Evolutionary conservation across 1,140 invertebrate species (phyloP).

Genomic region (Marisa cornuarietis): DNA sequence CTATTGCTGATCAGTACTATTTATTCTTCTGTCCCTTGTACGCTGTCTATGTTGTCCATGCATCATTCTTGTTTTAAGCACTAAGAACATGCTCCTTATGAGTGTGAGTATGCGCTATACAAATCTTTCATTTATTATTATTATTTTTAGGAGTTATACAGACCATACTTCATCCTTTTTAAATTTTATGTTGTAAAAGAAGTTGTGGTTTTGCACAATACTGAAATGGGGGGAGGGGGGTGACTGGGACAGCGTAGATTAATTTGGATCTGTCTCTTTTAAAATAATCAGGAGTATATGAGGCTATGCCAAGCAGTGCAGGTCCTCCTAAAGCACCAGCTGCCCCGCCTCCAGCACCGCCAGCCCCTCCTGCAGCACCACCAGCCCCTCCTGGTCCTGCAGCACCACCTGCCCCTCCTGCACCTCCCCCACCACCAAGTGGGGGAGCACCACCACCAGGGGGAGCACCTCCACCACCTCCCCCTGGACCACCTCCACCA

Average conservation of each 20-base stretch:
- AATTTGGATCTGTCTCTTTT: background rate
- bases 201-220: too few species aligned
- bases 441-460: slow-evolving; percentile 12
- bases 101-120: too few species aligned
- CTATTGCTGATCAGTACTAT: too few species aligned
- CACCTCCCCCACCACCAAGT: slow-evolving; percentile 44
- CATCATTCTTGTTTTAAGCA: too few species aligned
- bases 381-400: slow-evolving; percentile 47
- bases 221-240: too few species aligned
- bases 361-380: slow-evolving; percentile 44
- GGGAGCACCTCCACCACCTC: slow-evolving; percentile 30
- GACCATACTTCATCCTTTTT: too few species aligned
- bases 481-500: slow-evolving; percentile 31
- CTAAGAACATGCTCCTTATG: too few species aligned
- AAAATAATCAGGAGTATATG: slow-evolving; percentile 16
- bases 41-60: too few species aligned
- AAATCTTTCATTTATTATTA: too few species aligned
- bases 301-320: slow-evolving; percentile 20
- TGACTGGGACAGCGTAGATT: background rate
- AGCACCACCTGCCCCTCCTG: slow-evolving; percentile 62
- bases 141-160: too few species aligned
- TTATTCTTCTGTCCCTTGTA: too few species aligned
- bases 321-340: slow-evolving; percentile 27
- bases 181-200: too few species aligned
- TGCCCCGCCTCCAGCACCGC: slow-evolving; percentile 59